phyloP scores from a whole-genome alignment of 2,113 vertebrate genomes.

The Salvelinus fontinalis region DNA sequence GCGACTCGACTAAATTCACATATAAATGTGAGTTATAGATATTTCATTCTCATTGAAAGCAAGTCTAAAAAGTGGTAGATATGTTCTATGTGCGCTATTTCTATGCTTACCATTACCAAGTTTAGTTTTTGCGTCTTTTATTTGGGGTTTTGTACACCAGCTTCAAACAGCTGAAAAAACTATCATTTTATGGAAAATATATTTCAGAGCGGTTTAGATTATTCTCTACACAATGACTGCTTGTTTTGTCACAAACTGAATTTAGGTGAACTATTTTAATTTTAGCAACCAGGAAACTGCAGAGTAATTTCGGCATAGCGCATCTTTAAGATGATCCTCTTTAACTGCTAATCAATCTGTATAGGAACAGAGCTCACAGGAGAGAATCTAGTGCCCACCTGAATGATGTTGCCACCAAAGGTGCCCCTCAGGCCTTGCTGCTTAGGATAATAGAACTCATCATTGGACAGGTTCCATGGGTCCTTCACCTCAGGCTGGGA shows the following conservation, averaged over 20 bases:
- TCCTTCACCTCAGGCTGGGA: slow-evolving; percentile 97
- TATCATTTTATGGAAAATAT: slow-evolving; percentile 89
- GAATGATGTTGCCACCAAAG: slow-evolving; percentile 98
- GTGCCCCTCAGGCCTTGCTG: slow-evolving; percentile 96
- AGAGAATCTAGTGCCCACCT: slow-evolving; percentile 71
- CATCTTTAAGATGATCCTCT: not conserved
- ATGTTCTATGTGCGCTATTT: too few species aligned
- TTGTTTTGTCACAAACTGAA: too few species aligned
- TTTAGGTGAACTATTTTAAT: slow-evolving; percentile 84
- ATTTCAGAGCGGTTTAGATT: slow-evolving; percentile 82
- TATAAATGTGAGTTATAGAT: too few species aligned
- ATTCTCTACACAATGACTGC: too few species aligned
- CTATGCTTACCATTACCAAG: too few species aligned
- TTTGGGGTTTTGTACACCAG: too few species aligned
- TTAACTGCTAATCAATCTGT: not conserved
- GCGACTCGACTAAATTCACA: too few species aligned
- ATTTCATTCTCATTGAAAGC: too few species aligned
- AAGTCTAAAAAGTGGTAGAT: too few species aligned
- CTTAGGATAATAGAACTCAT: slow-evolving; percentile 98
- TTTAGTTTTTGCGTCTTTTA: too few species aligned
- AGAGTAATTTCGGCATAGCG: too few species aligned
- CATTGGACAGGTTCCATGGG: slow-evolving; percentile 98
- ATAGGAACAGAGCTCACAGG: not conserved
- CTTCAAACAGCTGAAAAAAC: too few species aligned
- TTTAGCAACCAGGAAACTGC: slow-evolving; percentile 71